Conservation (phyloP, 2,113 vertebrate species). For the Periophthalmodon schlosseri region DNA sequence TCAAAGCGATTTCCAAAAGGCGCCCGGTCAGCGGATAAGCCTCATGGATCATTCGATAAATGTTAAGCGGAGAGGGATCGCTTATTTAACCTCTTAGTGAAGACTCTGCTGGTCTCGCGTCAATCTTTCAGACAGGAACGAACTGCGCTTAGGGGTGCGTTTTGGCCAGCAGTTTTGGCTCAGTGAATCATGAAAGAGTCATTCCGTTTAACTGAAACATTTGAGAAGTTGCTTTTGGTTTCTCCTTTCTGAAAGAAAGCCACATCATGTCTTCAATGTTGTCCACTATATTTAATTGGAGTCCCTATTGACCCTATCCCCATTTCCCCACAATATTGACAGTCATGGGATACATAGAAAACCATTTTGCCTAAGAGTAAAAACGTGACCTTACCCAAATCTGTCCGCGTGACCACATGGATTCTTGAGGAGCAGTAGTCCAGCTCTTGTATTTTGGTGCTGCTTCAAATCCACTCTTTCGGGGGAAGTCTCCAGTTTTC, state of each 20-base stretch:
- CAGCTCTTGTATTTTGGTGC: slow-evolving; percentile 38
- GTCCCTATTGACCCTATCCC: neutral
- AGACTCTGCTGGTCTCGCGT: slow-evolving; percentile 55
- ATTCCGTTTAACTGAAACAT: neutral
- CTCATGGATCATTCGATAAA: slow-evolving; percentile 52
- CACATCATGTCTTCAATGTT: neutral
- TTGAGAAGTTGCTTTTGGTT: slow-evolving; percentile 52
- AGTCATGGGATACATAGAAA: slow-evolving; percentile 7
- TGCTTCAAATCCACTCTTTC: slow-evolving; percentile 61
- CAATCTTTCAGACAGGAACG: slow-evolving; percentile 16
- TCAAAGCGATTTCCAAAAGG: slow-evolving; percentile 53
- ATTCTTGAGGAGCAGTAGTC: slow-evolving; percentile 54
- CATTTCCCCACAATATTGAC: slow-evolving; percentile 20
- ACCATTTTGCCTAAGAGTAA: slow-evolving; percentile 14
- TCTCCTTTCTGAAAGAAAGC: neutral
- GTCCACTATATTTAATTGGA: neutral
- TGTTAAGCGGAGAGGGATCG: slow-evolving; percentile 46
- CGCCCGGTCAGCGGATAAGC: slow-evolving; percentile 64
- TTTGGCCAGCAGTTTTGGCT: neutral
- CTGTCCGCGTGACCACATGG: slow-evolving; percentile 56
- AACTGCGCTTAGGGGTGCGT: neutral
- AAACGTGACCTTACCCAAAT: slow-evolving; percentile 68
- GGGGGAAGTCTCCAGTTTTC: slow-evolving; percentile 47
- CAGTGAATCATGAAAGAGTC: neutral
- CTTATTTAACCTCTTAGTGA: slow-evolving; percentile 58